A percentile compares a stretch with the other conserved stretches of the same genome.
Conservation (phyloP, 2,888 invertebrate genomes). For the Cremastinae sp. region DNA sequence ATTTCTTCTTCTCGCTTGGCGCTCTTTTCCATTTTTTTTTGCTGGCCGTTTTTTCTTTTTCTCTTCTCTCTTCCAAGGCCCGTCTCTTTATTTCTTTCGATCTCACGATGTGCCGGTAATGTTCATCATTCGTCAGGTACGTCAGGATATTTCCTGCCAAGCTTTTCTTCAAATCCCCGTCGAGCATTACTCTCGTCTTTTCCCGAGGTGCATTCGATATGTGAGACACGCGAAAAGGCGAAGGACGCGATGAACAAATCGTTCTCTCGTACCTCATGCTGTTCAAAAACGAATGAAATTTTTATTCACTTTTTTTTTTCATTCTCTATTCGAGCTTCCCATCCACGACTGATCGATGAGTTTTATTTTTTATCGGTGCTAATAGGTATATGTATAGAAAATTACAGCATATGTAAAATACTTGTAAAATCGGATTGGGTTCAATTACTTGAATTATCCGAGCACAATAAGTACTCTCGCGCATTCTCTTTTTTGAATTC, state of each 20-base stretch:
- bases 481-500: neutral
- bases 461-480: conserved; percentile 33
- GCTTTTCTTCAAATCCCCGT: conserved; percentile 22
- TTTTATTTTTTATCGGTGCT: neutral
- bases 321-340: neutral
- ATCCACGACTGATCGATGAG: neutral
- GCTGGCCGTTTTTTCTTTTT: conserved; percentile 1
- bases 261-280: conserved; percentile 53
- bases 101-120: conserved; percentile 49
- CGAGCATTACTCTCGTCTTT: conserved; percentile 41
- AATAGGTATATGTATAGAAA: conserved; percentile 10
- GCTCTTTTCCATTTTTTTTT: neutral
- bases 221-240: conserved; percentile 4
- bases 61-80: conserved; percentile 23
- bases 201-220: conserved; percentile 5
- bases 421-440: conserved; percentile 51
- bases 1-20: conserved; percentile 8
- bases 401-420: conserved; percentile 10
- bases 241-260: conserved; percentile 9
- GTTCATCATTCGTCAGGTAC: conserved; percentile 54
- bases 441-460: conserved; percentile 56
- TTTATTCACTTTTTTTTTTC: no score
- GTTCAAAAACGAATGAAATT: conserved; percentile 7
- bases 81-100: conserved; percentile 41
- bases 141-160: conserved; percentile 27